Base-by-base conservation (phyloP, 2,888 invertebrate species). In the Gastrophysa polygoni region DNA sequence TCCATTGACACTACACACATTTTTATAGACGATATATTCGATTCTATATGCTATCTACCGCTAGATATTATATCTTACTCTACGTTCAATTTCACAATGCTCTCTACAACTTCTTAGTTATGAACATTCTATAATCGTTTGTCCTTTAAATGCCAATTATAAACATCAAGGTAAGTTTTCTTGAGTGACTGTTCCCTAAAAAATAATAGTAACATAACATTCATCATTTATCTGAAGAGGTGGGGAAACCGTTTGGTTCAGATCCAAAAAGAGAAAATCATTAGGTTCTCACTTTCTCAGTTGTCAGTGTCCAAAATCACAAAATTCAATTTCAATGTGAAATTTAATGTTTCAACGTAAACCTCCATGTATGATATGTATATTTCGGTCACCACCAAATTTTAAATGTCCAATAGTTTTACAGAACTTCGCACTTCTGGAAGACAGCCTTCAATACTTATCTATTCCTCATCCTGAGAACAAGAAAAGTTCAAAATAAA, bases 1-100 rank as follows among this genome's bases (percentile, higher is more conserved):
- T 79, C 78, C 78, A 79, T 76, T 75, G 76, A 80, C 77, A 80
- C 81, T 81, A 81, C 80, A 79, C 78, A 78, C 80, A 79, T 76
- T 75, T 78, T 76, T 75, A 38, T 78, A 75, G 73, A 78, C 73
- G 76, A 78, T 78, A 80, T 80, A 80, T 77, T 80, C 78, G 78
- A 79, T 77, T 78, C 78, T 79, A 78, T 69, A 77, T 75, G 70
- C 78, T 78, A 80, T 80, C 80, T 80, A 81, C 79, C 76, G 74
- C 77, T 79, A 79, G 77, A 79, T 79, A 54, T 54, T 54, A 80
- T 78, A 77, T 43, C 78, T 78, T 80, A 80, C 67, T 73, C 77
- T 79, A 78, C 57, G 51, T 70, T 73, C 70, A 79, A 78, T 70
- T 79, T 80, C 79, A 80, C 79, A 77, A 75, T 73, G 70, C 71